These are phyloP conservation scores for Melopsittacus undulatus DNA, from an alignment of 2,797 vertebrate genomes.

Conservation along the genomic window DNA sequence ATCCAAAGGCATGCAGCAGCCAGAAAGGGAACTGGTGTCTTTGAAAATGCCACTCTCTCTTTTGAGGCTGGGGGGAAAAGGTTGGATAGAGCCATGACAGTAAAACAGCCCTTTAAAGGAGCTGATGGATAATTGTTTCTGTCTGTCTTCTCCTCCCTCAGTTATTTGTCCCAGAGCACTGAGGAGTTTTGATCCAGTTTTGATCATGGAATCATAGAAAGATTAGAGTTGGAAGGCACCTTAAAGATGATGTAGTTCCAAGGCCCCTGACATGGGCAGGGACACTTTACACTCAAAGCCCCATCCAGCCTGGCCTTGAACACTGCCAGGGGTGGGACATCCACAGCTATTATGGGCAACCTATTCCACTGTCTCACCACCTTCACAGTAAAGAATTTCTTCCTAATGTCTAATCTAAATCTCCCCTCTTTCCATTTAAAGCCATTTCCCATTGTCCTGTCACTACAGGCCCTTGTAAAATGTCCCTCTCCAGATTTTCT, in stretches of 20 bases:
- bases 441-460: not conserved
- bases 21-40: not conserved
- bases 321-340: not conserved
- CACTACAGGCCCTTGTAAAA: not conserved
- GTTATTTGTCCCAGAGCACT: not conserved
- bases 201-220: not conserved
- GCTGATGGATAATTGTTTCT: not conserved
- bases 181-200: not conserved
- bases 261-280: not conserved
- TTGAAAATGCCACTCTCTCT: not conserved
- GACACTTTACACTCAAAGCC: not conserved
- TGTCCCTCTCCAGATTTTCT: not conserved
- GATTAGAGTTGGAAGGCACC: not conserved
- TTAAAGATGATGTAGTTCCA: not conserved
- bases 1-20: not conserved
- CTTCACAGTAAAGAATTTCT: not conserved
- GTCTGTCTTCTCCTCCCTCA: not conserved
- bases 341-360: not conserved
- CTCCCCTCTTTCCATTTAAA: not conserved
- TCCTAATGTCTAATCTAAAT: not conserved
- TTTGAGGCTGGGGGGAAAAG: not conserved
- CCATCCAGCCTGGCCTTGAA: not conserved
- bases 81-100: not conserved
- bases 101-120: not conserved
- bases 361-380: not conserved